Conservation (phyloP, 2,797 vertebrate genomes). For the Diceros bicornis region DNA sequence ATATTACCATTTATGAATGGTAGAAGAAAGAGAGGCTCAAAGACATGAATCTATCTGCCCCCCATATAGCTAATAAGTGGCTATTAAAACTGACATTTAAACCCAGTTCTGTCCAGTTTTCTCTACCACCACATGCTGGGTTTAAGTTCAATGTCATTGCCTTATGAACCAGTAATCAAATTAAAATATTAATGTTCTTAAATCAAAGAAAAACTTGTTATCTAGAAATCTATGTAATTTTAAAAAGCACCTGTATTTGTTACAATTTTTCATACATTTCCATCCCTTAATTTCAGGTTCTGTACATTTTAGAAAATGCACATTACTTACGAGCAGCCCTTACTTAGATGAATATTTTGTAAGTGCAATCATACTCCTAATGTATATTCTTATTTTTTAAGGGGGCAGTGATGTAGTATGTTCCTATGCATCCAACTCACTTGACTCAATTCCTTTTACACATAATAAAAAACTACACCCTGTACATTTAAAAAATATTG, state of each 20-base stretch:
- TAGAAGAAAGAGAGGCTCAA: not conserved
- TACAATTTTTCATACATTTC: not conserved
- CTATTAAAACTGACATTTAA: not conserved
- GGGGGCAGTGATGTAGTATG: not conserved
- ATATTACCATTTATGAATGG: not conserved
- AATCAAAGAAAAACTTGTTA: not conserved
- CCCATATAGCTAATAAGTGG: not conserved
- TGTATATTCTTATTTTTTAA: not conserved
- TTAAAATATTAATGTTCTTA: slow-evolving; percentile 29
- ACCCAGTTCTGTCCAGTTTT: not conserved
- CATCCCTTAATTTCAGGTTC: not conserved
- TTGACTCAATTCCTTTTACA: not conserved
- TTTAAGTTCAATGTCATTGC: not conserved
- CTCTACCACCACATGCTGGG: not conserved
- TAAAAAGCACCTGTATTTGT: not conserved
- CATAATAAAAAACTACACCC: not conserved
- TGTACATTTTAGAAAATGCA: not conserved
- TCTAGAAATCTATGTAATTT: not conserved
- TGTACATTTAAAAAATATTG: not conserved
- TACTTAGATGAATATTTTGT: not conserved
- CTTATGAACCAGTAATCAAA: slow-evolving; percentile 19
- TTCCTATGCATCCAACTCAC: not conserved
- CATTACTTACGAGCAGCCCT: not conserved
- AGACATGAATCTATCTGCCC: not conserved
- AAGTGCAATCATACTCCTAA: not conserved